These are phyloP conservation scores for Picus viridis DNA, from an alignment of 2,797 vertebrate genomes.

Conservation along the genomic window DNA sequence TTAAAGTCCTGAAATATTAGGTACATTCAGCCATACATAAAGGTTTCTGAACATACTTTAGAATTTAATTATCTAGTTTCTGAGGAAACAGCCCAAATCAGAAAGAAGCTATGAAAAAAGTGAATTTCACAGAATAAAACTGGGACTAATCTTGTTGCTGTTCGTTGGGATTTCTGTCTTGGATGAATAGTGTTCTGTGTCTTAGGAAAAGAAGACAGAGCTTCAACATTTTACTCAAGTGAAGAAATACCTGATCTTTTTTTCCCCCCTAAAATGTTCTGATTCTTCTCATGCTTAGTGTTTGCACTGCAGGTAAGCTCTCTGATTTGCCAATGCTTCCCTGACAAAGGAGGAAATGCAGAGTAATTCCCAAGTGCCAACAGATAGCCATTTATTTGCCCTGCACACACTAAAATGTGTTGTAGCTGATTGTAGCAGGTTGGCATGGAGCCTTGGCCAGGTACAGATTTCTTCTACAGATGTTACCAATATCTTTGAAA, in stretches of 20 bases:
- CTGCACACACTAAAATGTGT: background rate
- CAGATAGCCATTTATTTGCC: background rate
- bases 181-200: background rate
- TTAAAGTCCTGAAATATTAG: background rate
- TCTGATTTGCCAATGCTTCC: background rate
- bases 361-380: background rate
- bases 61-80: slow-evolving; percentile 35
- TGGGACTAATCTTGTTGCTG: background rate
- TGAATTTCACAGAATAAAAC: background rate
- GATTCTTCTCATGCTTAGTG: background rate
- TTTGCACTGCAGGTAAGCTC: background rate
- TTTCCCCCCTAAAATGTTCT: background rate
- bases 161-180: background rate
- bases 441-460: background rate
- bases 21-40: background rate
- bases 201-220: background rate
- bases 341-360: background rate
- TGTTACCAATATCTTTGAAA: background rate
- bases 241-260: background rate
- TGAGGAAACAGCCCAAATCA: background rate
- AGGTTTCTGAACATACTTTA: background rate
- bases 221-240: background rate
- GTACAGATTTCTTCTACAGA: background rate
- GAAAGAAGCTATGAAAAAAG: background rate
- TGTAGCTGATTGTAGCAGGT: background rate